Base-by-base conservation (phyloP, 1,140 invertebrate genomes). In the Notospermus geniculatus region DNA sequence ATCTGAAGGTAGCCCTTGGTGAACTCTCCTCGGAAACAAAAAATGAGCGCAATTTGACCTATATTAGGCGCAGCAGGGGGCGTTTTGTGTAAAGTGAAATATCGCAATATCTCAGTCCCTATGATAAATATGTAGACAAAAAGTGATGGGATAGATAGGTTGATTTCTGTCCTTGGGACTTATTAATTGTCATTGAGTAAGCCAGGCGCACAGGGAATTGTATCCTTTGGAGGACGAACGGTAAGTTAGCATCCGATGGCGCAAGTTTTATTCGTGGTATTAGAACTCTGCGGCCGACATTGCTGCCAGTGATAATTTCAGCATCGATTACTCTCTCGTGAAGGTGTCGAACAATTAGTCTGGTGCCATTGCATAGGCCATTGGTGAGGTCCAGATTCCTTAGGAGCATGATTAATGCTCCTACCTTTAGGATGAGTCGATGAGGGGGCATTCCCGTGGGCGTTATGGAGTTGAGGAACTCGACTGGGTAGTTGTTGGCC, bases 141-240 rank as follows among this genome's bases (percentile, higher is more conserved):
- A n/a, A n/a, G n/a, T n/a, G n/a, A n/a, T n/a, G n/a, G n/a, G n/a
- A n/a, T n/a, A n/a, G n/a, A n/a, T n/a, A n/a, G n/a, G n/a, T n/a
- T n/a, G n/a, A n/a, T n/a, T n/a, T 74, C 63, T 72, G 69, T 23
- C 72, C 65, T 66, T 74, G 72, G 13, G 71, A 63, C 54, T 70
- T 74, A 58, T 74, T 74, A 11, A 74, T 72, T 11, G 70, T 72
- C 60, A 73, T 70, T 27, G 69, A 64, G 64, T 67, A 74, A 9
- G 69, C 62, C 15, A 73, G 30, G 19, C 27, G 29, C 28, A 54
- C 19, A 23, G 53, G 27, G 29, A 54, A 54, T 25, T 54, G 53
- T 15, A 54, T 28, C 9, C 19, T 22, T 54, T 54, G 15, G 15
- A 54, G 23, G 23, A 17, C 1, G 29, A 54, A 54, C 9, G 53